phyloP scores from a whole-genome alignment of 2,888 invertebrate genomes.

The Dynastes tityus region DNA sequence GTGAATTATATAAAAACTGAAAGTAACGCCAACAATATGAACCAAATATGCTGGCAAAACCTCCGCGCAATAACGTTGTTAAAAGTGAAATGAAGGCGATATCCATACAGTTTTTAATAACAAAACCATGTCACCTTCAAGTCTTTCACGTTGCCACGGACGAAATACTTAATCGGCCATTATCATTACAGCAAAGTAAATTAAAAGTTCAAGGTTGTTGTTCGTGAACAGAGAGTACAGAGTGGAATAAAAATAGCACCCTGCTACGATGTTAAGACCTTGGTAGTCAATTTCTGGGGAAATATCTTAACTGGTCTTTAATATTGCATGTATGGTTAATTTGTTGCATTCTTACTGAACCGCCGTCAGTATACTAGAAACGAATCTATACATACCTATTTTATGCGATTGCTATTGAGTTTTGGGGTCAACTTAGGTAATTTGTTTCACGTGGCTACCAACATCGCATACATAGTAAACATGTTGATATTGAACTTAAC shows the following conservation, averaged over 20 bases:
- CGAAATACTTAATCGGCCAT: constrained; percentile 45
- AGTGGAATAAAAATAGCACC: constrained; percentile 25
- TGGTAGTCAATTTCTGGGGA: constrained; percentile 22
- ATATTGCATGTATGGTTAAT: not conserved
- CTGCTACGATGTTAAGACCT: constrained; percentile 34
- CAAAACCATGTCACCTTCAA: constrained; percentile 43
- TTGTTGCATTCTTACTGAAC: constrained; percentile 17
- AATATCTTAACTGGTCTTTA: constrained; percentile 26
- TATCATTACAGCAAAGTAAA: constrained; percentile 41
- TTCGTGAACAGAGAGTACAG: constrained; percentile 5
- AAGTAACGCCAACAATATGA: constrained; percentile 33
- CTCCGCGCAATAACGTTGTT: not conserved
- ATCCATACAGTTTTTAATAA: constrained; percentile 16
- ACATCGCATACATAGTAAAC: constrained; percentile 18
- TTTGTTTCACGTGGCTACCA: constrained; percentile 1
- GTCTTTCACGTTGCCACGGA: constrained; percentile 23
- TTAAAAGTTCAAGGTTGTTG: constrained; percentile 40
- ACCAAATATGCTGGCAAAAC: constrained; percentile 16
- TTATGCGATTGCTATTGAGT: constrained; percentile 8
- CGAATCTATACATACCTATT: not conserved
- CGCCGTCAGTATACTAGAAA: not conserved
- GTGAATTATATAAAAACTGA: constrained; percentile 26
- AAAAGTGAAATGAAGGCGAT: constrained; percentile 26
- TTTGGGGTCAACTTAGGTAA: constrained; percentile 37
- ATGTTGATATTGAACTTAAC: constrained; percentile 36